Evolutionary conservation across 2,888 invertebrate species (phyloP), one percentile per base, ranked within the genome.

Genomic region (Xiphydria camelus): DNA sequence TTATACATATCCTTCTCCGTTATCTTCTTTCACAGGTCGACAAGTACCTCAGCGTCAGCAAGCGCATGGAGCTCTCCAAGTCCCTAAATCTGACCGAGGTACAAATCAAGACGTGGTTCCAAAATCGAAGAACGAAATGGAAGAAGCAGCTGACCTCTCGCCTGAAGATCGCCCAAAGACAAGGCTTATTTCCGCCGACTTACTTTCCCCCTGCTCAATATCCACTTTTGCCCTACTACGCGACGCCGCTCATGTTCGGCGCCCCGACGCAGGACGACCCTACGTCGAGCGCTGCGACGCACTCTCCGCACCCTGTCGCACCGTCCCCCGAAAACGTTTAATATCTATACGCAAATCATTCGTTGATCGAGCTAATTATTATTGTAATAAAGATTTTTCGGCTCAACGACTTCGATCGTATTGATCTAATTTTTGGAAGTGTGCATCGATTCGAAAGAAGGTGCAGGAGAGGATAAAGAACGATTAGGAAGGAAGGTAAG

Each of bases 81-180:
- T 87, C 88, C 0, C 76, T 97, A 21, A 89, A 86, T 55, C 80
- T 96, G 32, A 94, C 94, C 0, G 95, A 96, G 77, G 94, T 94
- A 0, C 95, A 96, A 78, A 94, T 96, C 57, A 96, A 96, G 74
- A 95, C 95, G 0, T 95, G 95, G 95, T 95, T 95, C 72, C 94
- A 94, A 76, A 94, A 96, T 71, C 82, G 96, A 45, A 81, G 96
- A 50, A 97, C 96, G 0, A 96, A 97, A 73, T 96, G 95, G 95
- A 95, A 97, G 78, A 97, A 97, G 65, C 96, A 97, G 68, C 77
- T 97, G 63, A 94, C 95, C 1, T 90, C 93, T 0, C 79, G 93
- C 2, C 76, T 95, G 52, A 92, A 94, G 74, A 88, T 94, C 73
- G 91, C 93, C 0, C 94, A 93, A 66, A 78, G 92, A 2, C 92